Evolutionary conservation across 2,797 vertebrate species (phyloP), one percentile per base, ranked within the genome.

Genomic region (Sebastes cheni): DNA sequence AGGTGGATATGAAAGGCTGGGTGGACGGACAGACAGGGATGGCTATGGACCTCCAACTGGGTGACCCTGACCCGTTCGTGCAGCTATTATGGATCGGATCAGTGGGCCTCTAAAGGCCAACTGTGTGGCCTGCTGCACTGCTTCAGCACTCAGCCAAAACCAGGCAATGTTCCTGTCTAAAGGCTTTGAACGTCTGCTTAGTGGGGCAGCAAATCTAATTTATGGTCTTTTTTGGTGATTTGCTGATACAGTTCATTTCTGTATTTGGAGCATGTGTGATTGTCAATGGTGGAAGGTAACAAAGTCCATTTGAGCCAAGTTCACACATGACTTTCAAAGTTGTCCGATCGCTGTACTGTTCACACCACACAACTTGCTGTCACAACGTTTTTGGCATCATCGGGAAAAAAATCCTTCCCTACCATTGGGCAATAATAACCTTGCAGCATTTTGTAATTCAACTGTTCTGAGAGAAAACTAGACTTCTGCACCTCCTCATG

Each of bases 101-200:
- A 89, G 64, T 88, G 80, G 75, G 81, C 42, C 80, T 88, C 70
- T 90, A 88, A 89, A 88, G 87, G 77, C 81, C 81, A 75, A 91
- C 60, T 62, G 84, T 74, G 71, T 72, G 77, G 81, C 74, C 74
- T 75, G 77, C 76, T 72, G 74, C 78, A 88, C 68, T 54, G 52
- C 74, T 77, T 25, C 74, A 46, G 36, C 42, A 75, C 67, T 61
- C 77, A 70, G 80, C 75, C 76, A 83, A 67, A 75, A 69, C 32
- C 69, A 69, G 67, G 10, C 75, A 66, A 27, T 62, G 64, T 65
- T 62, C 76, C 72, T 34, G 42, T 69, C 50, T 72, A 9, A 75
- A 67, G 34, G 62, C 75, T 68, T 56, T 72, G 52, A 80, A 80
- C 50, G 27, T 72, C 66, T 88, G 86, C 61, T 86, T 80, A 88